Conservation (phyloP, 1,140 invertebrate species). For the Camponotus vicinus region DNA sequence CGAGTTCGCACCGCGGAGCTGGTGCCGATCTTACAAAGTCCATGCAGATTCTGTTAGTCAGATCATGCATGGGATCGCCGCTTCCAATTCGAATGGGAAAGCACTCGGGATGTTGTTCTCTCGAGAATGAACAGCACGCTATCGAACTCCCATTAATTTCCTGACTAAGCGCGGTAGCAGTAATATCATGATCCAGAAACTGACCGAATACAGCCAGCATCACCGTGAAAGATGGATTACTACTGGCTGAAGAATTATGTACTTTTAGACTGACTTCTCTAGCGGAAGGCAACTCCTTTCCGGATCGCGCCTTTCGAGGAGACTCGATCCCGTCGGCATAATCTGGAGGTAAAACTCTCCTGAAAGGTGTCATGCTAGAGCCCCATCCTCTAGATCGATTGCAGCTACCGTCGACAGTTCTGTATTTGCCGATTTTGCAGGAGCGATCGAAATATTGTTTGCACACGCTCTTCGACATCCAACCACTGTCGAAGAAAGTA, state of each 20-base stretch:
- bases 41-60: slow-evolving; percentile 91
- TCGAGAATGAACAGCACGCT: slow-evolving; percentile 86
- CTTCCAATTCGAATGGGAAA: slow-evolving; percentile 90
- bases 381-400: slow-evolving; percentile 91
- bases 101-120: slow-evolving; percentile 92
- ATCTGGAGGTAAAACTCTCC: slow-evolving; percentile 90
- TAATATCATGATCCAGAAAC: slow-evolving; percentile 98
- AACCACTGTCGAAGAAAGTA: slow-evolving; percentile 87
- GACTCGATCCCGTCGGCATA: slow-evolving; percentile 93
- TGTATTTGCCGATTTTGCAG: slow-evolving; percentile 85
- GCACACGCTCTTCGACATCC: slow-evolving; percentile 82
- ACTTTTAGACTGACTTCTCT: slow-evolving; percentile 91
- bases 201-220: slow-evolving; percentile 97
- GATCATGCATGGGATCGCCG: slow-evolving; percentile 90
- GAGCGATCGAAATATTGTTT: slow-evolving; percentile 58
- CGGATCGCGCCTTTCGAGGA: slow-evolving; percentile 88
- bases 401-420: slow-evolving; percentile 92
- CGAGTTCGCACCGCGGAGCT: slow-evolving; percentile 94
- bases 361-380: slow-evolving; percentile 91
- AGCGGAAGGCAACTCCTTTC: slow-evolving; percentile 89
- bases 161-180: slow-evolving; percentile 92
- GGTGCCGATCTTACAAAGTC: slow-evolving; percentile 94
- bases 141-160: slow-evolving; percentile 89
- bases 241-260: slow-evolving; percentile 90
- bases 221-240: slow-evolving; percentile 91